These are phyloP conservation scores for Amphiprion clarkii DNA, from an alignment of 2,797 vertebrate genomes.

Conservation along the genomic window DNA sequence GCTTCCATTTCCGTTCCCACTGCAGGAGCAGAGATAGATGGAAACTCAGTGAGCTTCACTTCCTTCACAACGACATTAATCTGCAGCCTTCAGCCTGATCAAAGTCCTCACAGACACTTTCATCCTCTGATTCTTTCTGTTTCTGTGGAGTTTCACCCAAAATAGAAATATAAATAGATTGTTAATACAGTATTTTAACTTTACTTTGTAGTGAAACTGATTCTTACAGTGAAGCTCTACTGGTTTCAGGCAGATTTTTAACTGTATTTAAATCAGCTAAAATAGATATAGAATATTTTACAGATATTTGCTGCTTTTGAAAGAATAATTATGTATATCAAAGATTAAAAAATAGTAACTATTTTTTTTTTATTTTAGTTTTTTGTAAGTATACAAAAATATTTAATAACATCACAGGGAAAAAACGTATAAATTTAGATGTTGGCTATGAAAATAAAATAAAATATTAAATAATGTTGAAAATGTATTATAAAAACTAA, in stretches of 20 bases:
- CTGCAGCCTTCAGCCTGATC: constrained; percentile 68
- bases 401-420: too few relatives aligned
- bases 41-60: constrained; percentile 50
- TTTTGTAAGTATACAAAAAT: too few relatives aligned
- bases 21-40: constrained; percentile 59
- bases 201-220: constrained; percentile 7
- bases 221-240: constrained; percentile 19
- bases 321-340: too few relatives aligned
- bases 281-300: too few relatives aligned
- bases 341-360: too few relatives aligned
- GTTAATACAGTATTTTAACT: constrained; percentile 19
- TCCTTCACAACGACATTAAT: constrained; percentile 76
- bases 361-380: too few relatives aligned
- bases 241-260: neutral
- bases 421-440: too few relatives aligned
- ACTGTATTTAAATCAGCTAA: too few relatives aligned
- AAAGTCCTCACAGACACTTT: constrained; percentile 53
- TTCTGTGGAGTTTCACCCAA: constrained; percentile 21
- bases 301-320: too few relatives aligned
- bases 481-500: too few relatives aligned
- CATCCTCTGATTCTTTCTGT: constrained; percentile 33
- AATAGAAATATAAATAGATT: constrained; percentile 50
- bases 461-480: too few relatives aligned
- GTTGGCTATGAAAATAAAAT: too few relatives aligned
- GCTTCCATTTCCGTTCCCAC: constrained; percentile 40